Evolutionary conservation across 2,797 vertebrate species (phyloP), one percentile per base, ranked within the genome.

Genomic region (Danio jaintianensis): DNA sequence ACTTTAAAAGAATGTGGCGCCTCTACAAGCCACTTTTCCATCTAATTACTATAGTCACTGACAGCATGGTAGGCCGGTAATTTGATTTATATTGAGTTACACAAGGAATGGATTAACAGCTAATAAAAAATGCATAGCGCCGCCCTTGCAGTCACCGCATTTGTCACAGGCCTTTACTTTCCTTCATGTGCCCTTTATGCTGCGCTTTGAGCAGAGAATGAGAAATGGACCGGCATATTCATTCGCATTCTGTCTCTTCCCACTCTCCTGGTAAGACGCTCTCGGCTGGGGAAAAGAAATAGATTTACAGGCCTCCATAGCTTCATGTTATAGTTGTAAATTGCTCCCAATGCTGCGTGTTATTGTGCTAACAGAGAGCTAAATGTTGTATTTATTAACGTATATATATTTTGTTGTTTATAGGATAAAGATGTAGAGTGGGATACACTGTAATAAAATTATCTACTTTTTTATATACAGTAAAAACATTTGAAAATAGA

Each of bases 71-170:
- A 68, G 83, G 80, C 80, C 29, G 62, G 71, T 86, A 84, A 90
- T 86, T 86, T 86, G 87, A 87, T 89, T 87, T 86, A 85, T 87
- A 86, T 84, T 74, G 84, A 83, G 80, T 88, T 87, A 85, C 86
- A 87, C 86, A 82, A 84, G 78, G 82, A 86, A 85, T 81, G 78
- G 84, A 87, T 88, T 86, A 82, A 74, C 66, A 73, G 73, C 85
- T 86, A 75, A 86, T 85, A 86, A 87, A 83, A 83, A 76, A 85
- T 88, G 79, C 83, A 86, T 82, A 70, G 82, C 40, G 7, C 53
- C 29, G 58, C 66, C 73, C 52, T 59, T 71, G 56, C 78, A 47
- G 84, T 83, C 73, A 61, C 64, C 67, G 53, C 72, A 58, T 83
- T 58, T 80, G 79, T 83, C 74, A 74, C 55, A 50, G 50, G 74